Evolutionary conservation across 2,888 invertebrate species (phyloP).

Genomic region (Sarcophaga variegata): DNA sequence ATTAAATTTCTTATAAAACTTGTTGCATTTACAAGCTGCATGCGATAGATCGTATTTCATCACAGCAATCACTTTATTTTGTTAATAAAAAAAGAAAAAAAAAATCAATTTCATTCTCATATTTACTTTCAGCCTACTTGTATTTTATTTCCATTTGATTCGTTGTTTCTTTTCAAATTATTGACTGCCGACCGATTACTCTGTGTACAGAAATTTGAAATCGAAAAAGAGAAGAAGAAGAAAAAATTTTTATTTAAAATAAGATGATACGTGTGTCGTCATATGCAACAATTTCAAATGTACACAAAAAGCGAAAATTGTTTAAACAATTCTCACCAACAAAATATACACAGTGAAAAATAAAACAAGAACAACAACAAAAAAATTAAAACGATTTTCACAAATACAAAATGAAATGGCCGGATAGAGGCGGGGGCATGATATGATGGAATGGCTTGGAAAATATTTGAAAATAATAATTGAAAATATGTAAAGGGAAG

Average conservation of each 20-base stretch:
- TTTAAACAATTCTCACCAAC: constrained; percentile 27
- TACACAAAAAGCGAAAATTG: constrained; percentile 49
- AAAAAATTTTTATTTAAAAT: neutral
- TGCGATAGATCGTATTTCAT: neutral
- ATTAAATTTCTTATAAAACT: no score
- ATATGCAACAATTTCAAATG: constrained; percentile 59
- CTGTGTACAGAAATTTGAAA: neutral
- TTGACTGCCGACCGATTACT: neutral
- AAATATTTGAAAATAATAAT: constrained; percentile 48
- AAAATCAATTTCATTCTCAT: no score
- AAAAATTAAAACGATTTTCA: neutral
- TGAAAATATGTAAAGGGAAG: constrained; percentile 18
- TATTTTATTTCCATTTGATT: neutral
- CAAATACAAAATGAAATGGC: neutral
- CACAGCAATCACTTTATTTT: neutral
- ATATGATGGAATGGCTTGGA: neutral
- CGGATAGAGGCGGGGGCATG: neutral
- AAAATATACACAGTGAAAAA: no score
- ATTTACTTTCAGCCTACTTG: no score
- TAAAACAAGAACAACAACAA: no score
- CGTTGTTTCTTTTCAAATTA: neutral
- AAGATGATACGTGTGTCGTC: constrained; percentile 49
- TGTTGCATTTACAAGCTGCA: neutral
- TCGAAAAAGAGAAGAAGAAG: neutral
- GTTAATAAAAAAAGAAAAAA: neutral